Base-by-base conservation (phyloP, 2,113 vertebrate genomes). In the Alligator sinensis region DNA sequence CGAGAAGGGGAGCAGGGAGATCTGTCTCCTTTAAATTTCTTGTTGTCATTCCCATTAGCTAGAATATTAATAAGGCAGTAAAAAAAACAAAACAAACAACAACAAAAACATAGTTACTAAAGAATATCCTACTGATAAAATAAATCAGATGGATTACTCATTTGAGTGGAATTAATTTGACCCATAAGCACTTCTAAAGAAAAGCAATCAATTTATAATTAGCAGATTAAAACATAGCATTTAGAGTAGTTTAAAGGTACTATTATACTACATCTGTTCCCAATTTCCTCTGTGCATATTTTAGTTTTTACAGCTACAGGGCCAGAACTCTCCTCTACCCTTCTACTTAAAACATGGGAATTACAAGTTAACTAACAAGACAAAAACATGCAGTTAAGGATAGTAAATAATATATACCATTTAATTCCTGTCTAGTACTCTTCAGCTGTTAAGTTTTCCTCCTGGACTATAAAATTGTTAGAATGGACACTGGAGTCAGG, bases 41-140 rank as follows among this genome's bases (percentile, higher is more conserved):
- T 98, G 97, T 93, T 97, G 72, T 98, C 97, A 96, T 97, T 98
- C 96, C 95, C 98, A 97, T 98, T 97, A 97, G 91, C 98, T 99
- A 94, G 93, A 97, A 97, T 94, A 96, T 72, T 89, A 81, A 91
- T 55, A 89, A 38, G 27, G 11, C 85, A 15, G 57, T 5, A 81
- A 14, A 66, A 4, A 87, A 17, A 92, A 89, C 22, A 12, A 91
- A 62, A 82, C 21, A 93, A 85, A 59, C 34, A 34, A 34, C n/a
- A n/a, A n/a, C n/a, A n/a, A n/a, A n/a, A n/a, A 59, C 14, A 95
- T 84, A 62, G 1, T 54, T 58, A 70, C 24, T 84, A 47, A 7
- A 76, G 38, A 87, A 18, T 4, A 28, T 59, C 84, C 13, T 54
- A 13, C 25, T 47, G 74, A 1, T 77, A 85, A 84, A 94, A 91